Base-by-base conservation (phyloP, 2,797 vertebrate genomes). In the Staurois parvus region DNA sequence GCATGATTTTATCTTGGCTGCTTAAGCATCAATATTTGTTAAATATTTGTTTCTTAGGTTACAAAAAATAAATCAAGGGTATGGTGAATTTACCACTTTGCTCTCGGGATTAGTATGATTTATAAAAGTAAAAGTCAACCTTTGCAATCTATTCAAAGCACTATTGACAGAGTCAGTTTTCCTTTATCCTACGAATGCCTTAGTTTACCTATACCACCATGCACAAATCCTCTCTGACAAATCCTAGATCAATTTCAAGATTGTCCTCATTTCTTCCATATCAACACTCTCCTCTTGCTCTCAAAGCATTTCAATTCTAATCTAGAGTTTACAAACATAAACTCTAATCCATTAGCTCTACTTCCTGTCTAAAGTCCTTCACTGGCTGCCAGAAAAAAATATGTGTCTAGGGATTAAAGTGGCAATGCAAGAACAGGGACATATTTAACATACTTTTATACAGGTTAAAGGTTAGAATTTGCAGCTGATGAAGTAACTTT, bases 201-300 rank as follows among this genome's bases (percentile, higher is more conserved):
- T 10, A 75, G 72, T 83, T 83, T 83, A 75, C 81, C 81, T 74
- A 83, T 72, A 83, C 72, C 1, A 9, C 72, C 69, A 83, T 66
- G 68, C 79, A 72, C 72, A 74, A 83, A 83, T 83, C 81, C 81
- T 75, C 72, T 75, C 72, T 83, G 81, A 83, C 81, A 83, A 83
- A 83, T 83, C 72, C 81, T 74, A 83, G 81, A 83, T 83, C 81
- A 83, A 83, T 83, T 83, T 83, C 81, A 83, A 83, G 81, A 83
- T 83, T 81, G 79, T 73, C 69, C 69, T 81, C n/a, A 81, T 81
- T 81, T 75, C 72, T 75, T 75, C 59, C 59, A 74, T 83, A 75
- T 83, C 81, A 83, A 74, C 81, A 83, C 59, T 75, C 40, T 74
- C 37, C 70, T 72, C 80, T 82, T 82, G 69, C 26, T 59, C 67